phyloP scores from a whole-genome alignment of 2,797 vertebrate species.

The Apogon talboti region DNA sequence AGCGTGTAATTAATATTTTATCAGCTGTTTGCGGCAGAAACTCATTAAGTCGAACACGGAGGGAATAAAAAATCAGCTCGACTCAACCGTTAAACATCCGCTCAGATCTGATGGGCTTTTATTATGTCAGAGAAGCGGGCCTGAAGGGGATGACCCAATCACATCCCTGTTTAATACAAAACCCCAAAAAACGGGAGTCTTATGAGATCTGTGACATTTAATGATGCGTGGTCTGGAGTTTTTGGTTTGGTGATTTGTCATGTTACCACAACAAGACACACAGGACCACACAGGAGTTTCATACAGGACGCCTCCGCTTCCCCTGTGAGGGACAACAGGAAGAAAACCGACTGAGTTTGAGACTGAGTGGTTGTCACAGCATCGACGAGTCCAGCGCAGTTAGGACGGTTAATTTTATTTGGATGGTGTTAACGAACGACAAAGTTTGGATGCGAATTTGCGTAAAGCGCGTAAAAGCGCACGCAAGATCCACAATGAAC shows the following conservation, averaged over 20 bases:
- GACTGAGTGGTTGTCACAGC: not conserved
- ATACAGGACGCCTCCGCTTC: conserved; percentile 1
- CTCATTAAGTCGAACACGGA: conserved; percentile 24
- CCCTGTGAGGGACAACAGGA: conserved; percentile 8
- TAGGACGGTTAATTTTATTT: no score
- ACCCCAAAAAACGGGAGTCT: conserved; percentile 33
- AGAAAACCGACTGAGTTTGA: not conserved
- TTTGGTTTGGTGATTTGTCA: conserved; percentile 54
- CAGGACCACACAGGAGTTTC: conserved; percentile 57
- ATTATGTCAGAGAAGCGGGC: not conserved
- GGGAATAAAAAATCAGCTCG: conserved; percentile 2
- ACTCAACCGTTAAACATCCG: conserved; percentile 4
- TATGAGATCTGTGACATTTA: conserved; percentile 58
- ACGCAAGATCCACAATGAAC: not conserved
- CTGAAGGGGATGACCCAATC: conserved; percentile 30
- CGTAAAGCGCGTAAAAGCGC: conserved; percentile 33
- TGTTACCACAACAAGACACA: conserved; percentile 65
- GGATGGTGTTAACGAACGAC: no score
- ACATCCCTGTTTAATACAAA: conserved; percentile 49
- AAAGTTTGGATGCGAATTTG: no score
- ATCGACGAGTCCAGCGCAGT: not conserved
- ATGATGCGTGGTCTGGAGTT: conserved; percentile 49
- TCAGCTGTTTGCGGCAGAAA: conserved; percentile 16
- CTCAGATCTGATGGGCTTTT: conserved; percentile 4
- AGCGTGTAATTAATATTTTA: conserved; percentile 66